Conservation (phyloP, 2,888 invertebrate species). For the Andricus quercusramuli region DNA sequence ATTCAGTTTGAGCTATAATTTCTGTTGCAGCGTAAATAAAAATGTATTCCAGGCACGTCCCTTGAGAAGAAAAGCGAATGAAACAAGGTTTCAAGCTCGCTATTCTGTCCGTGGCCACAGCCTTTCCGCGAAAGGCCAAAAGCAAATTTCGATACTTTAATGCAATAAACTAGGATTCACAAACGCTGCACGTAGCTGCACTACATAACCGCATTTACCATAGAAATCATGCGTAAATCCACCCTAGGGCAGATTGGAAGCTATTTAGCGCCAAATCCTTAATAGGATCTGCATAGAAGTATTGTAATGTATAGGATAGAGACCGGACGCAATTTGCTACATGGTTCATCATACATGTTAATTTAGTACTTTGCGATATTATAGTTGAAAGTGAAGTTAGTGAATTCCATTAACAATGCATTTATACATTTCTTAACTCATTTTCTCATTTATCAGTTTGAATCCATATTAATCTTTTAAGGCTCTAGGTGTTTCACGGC, state of each 20-base stretch:
- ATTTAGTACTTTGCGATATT: neutral
- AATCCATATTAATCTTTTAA: too few relatives aligned
- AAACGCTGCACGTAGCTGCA: neutral
- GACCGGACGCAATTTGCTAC: neutral
- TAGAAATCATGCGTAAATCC: slow-evolving; percentile 26
- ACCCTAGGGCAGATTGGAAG: slow-evolving; percentile 9
- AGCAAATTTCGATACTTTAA: slow-evolving; percentile 35
- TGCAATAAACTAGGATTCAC: slow-evolving; percentile 19
- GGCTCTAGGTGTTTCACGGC: too few relatives aligned
- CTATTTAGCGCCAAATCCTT: slow-evolving; percentile 7
- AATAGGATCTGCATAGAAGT: slow-evolving; percentile 6
- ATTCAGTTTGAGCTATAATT: neutral
- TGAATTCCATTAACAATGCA: neutral
- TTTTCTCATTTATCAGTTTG: too few relatives aligned
- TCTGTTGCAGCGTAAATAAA: neutral
- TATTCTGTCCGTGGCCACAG: slow-evolving; percentile 9
- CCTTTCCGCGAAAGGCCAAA: neutral
- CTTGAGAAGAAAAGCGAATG: neutral
- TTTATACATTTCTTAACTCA: neutral
- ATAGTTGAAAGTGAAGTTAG: neutral
- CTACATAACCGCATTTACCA: slow-evolving; percentile 17
- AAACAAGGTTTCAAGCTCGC: slow-evolving; percentile 6
- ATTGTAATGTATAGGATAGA: neutral
- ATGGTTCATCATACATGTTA: neutral
- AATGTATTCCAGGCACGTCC: neutral